phyloP scores from a whole-genome alignment of 2,888 invertebrate species.

The Drosophila atroscutellata region DNA sequence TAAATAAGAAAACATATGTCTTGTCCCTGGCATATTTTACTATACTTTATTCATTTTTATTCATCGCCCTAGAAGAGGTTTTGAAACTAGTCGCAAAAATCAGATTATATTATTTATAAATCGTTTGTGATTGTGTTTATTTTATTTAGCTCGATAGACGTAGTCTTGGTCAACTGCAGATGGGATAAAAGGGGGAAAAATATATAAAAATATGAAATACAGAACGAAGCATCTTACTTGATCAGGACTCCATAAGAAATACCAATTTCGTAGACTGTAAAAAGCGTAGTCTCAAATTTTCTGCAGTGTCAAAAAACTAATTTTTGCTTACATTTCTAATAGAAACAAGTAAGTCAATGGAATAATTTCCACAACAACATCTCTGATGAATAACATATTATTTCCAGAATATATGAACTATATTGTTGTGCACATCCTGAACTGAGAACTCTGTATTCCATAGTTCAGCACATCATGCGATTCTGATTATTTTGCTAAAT shows the following conservation, averaged over 20 bases:
- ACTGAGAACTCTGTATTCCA: conserved; percentile 5
- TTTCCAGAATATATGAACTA: neutral
- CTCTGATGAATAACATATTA: neutral
- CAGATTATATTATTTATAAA: neutral
- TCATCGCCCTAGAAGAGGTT: neutral
- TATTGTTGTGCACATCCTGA: neutral
- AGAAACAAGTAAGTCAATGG: neutral
- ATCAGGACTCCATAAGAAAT: neutral
- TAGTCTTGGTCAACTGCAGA: neutral
- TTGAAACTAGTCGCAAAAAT: neutral
- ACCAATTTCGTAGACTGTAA: neutral
- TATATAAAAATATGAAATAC: neutral
- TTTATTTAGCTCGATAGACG: neutral
- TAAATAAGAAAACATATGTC: neutral
- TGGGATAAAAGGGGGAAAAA: neutral
- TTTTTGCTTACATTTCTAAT: neutral
- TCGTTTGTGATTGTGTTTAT: neutral
- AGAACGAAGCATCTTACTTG: no score
- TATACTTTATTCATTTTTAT: neutral
- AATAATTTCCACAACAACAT: neutral
- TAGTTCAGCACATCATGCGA: conserved; percentile 11
- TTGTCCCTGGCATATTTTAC: neutral
- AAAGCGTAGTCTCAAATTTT: neutral
- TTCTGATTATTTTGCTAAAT: conserved; percentile 29
- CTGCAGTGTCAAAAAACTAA: neutral